Base-by-base conservation (phyloP, 2,797 vertebrate species). In the Gouania willdenowi region DNA sequence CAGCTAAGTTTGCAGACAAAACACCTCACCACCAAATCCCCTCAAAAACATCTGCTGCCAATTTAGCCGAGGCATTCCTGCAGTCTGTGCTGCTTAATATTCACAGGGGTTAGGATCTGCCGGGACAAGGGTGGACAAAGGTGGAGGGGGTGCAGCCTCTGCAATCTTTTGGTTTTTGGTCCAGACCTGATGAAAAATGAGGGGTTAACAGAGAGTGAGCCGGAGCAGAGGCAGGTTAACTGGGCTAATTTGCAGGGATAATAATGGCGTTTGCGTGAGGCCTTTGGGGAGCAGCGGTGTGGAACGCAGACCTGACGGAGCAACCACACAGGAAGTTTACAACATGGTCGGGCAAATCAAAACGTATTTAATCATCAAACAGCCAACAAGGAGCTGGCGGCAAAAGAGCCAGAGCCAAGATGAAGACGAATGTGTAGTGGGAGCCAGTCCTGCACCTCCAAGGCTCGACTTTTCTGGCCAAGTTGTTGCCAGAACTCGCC, bases 281-380 rank as follows among this genome's bases (percentile, higher is more conserved):
- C 57, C 75, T 80, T 81, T 75, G 48, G 79, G 79, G 71, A 84
- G 64, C 42, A 28, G 54, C 17, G 2, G 52, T 36, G 69, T 74
- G 62, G 51, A 85, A 76, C 70, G 50, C 67, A 79, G 73, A 62
- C 67, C 84, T 43, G 73, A 79, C 28, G 64, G 53, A 75, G 54
- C 61, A 85, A 71, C 82, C 85, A 54, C 81, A 85, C 84, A 87
- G 86, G 85, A 90, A 88, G 84, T 87, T 88, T 86, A 85, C 73
- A 76, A 76, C 77, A 73, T 49, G 74, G 76, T 49, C 56, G 41
- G 13, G 35, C 73, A 79, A 87, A 85, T 87, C 79, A 78, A 87
- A 87, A 83, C 39, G 60, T 59, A 78, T 81, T 88, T 79, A 87
- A 86, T 88, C 83, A 84, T 86, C 80, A 80, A 77, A 75, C 55